phyloP scores from a whole-genome alignment of 2,113 vertebrate species.

The Jacana jacana region DNA sequence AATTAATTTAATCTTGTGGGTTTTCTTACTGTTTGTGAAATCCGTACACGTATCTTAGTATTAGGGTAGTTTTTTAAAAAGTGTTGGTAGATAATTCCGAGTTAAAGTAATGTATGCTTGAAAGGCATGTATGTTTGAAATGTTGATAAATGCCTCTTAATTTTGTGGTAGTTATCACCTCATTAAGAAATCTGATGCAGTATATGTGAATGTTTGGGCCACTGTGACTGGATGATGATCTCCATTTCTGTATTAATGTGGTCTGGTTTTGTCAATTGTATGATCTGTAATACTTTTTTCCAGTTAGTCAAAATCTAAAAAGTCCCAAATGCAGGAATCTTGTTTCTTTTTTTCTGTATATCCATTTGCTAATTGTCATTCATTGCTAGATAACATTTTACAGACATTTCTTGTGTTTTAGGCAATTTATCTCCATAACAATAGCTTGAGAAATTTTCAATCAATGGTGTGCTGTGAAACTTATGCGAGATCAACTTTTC shows the following conservation, averaged over 20 bases:
- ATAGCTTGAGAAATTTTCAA: background rate
- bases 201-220: background rate
- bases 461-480: background rate
- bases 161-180: background rate
- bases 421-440: background rate
- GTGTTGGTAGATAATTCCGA: background rate
- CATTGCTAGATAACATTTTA: background rate
- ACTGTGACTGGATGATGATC: background rate
- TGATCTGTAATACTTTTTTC: background rate
- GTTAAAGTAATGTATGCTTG: background rate
- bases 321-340: background rate
- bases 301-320: background rate
- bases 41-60: background rate
- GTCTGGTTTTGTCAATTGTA: background rate
- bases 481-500: background rate
- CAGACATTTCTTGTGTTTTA: background rate
- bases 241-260: background rate
- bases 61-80: background rate
- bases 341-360: background rate
- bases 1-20: background rate
- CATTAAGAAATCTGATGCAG: background rate
- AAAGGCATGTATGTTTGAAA: background rate
- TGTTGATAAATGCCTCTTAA: background rate
- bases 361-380: background rate
- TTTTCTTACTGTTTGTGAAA: background rate